Percentiles rank a stretch among this genome's conserved stretches.
phyloP scores from a whole-genome alignment of 2,888 invertebrate species.

The Drosophila affinis region DNA sequence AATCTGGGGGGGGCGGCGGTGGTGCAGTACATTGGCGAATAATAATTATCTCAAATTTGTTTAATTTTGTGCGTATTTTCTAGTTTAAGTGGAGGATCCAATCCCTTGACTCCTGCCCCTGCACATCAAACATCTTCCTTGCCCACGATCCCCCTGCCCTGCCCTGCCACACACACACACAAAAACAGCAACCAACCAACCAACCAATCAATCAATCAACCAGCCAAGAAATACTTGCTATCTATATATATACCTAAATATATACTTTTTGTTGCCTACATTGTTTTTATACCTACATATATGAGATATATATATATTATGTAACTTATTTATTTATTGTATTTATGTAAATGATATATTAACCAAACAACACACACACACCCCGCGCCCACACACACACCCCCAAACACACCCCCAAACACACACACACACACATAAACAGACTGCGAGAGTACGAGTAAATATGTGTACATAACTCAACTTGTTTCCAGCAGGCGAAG shows the following conservation, averaged over 20 bases:
- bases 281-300: constrained; percentile 46
- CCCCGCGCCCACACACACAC: constrained; percentile 4
- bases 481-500: constrained; percentile 21
- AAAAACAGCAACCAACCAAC: not conserved
- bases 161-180: no score
- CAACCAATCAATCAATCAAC: constrained; percentile 1
- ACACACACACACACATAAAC: constrained; percentile 35
- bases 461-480: constrained; percentile 59
- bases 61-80: constrained; percentile 29
- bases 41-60: constrained; percentile 24
- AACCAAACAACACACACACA: constrained; percentile 4
- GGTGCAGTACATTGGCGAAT: no score
- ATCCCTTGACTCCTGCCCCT: constrained; percentile 1
- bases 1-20: no score
- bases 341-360: constrained; percentile 61
- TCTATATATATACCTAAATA: constrained; percentile 12
- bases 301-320: constrained; percentile 40
- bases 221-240: constrained; percentile 22
- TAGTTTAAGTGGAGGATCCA: constrained; percentile 25
- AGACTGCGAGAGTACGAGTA: constrained; percentile 16
- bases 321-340: constrained; percentile 73
- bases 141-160: not conserved
- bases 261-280: constrained; percentile 65
- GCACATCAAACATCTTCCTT: not conserved
- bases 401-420: not conserved